Evolutionary conservation across 35 echinoderm and acorn worm species (phyloP).

Genomic region (Ophioderma brevispina): DNA sequence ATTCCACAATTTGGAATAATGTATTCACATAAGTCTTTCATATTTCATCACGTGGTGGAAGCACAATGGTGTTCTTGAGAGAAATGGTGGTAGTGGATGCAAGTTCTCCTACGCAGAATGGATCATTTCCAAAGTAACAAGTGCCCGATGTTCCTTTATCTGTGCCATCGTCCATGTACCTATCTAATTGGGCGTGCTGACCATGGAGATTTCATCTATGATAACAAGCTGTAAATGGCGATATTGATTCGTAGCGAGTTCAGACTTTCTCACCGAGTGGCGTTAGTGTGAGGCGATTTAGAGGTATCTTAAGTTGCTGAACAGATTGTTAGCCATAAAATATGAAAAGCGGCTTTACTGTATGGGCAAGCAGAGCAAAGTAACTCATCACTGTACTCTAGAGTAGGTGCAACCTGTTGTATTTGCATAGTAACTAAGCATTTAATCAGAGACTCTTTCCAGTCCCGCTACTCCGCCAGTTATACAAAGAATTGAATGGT

Average conservation of each 20-base stretch:
- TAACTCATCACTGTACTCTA: constrained; percentile 27
- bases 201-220: constrained; percentile 88
- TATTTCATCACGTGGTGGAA: not conserved
- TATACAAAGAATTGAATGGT: constrained; percentile 82
- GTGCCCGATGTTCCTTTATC: constrained; percentile 20
- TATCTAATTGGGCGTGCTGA: constrained; percentile 26
- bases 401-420: constrained; percentile 26
- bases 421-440: constrained; percentile 39
- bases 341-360: constrained; percentile 62
- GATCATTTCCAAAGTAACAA: constrained; percentile 60
- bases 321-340: constrained; percentile 54
- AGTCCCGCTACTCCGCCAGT: constrained; percentile 67
- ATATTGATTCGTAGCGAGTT: constrained; percentile 48
- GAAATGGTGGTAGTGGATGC: constrained; percentile 34
- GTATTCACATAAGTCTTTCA: constrained; percentile 10
- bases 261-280: constrained; percentile 62
- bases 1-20: constrained; percentile 27
- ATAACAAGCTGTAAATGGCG: constrained; percentile 65
- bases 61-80: not conserved
- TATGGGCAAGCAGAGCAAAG: constrained; percentile 50
- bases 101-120: constrained; percentile 39
- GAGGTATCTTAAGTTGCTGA: constrained; percentile 41
- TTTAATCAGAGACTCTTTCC: constrained; percentile 66
- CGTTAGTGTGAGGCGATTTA: constrained; percentile 37
- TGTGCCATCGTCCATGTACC: constrained; percentile 64